A percentile compares a stretch with the other conserved stretches of the same genome.
These are phyloP conservation scores for Poeciliopsis turrubarensis DNA, from an alignment of 2,113 vertebrate genomes.

Conservation along the genomic window DNA sequence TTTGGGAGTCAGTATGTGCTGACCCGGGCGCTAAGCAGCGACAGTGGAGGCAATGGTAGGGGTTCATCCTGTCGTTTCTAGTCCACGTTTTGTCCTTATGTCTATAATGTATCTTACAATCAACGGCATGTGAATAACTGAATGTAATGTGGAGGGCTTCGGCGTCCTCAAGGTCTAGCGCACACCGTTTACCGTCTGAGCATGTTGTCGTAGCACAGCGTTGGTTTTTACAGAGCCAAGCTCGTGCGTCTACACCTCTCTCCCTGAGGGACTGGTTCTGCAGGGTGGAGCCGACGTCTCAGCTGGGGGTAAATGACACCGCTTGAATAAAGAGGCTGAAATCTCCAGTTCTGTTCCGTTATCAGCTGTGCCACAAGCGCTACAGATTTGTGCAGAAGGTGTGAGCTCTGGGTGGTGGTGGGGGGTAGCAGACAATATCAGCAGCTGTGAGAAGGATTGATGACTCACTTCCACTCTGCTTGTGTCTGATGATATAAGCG, in stretches of 20 bases:
- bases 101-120: too few species aligned
- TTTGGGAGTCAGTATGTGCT: too few species aligned
- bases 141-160: too few species aligned
- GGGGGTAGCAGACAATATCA: slow-evolving; percentile 29
- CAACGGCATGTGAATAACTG: too few species aligned
- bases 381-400: slow-evolving; percentile 24
- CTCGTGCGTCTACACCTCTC: slow-evolving; percentile 30
- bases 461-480: slow-evolving; percentile 53
- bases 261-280: slow-evolving; percentile 31
- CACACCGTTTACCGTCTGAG: background rate
- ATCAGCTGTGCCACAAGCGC: slow-evolving; percentile 46
- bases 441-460: slow-evolving; percentile 29
- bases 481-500: slow-evolving; percentile 46
- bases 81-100: too few species aligned
- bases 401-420: slow-evolving; percentile 14
- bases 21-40: background rate
- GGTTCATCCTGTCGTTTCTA: too few species aligned
- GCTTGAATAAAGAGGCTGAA: slow-evolving; percentile 30
- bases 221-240: background rate
- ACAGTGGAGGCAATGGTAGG: too few species aligned
- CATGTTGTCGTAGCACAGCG: slow-evolving; percentile 17
- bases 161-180: too few species aligned
- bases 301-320: slow-evolving; percentile 65
- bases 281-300: slow-evolving; percentile 31
- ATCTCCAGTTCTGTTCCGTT: slow-evolving; percentile 29